Evolutionary conservation across 2,888 invertebrate genomes (phyloP).

Genomic region (Tillus elongatus): DNA sequence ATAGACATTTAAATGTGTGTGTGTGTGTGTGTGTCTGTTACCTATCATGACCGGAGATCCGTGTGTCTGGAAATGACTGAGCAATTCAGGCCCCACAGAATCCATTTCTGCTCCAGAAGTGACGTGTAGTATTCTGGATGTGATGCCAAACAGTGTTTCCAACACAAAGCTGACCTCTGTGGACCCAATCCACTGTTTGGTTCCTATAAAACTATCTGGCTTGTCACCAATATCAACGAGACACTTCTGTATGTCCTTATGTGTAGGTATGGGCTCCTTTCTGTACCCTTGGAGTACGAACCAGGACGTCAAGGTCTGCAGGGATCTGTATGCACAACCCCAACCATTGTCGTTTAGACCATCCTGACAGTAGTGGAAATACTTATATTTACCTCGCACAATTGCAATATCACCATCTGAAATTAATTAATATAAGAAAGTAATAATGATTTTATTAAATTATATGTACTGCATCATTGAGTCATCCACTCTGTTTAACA

Average conservation of each 20-base stretch:
- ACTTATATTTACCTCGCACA: constrained; percentile 80
- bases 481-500: too few relatives aligned
- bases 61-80: constrained; percentile 82
- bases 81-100: constrained; percentile 69
- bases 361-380: constrained; percentile 96
- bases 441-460: background rate
- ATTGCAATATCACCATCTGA: constrained; percentile 46
- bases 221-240: constrained; percentile 94
- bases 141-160: constrained; percentile 67
- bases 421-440: too few relatives aligned
- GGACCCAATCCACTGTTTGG: constrained; percentile 96
- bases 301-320: constrained; percentile 97
- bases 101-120: constrained; percentile 77
- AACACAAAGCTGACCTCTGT: constrained; percentile 92
- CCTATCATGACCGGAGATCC: constrained; percentile 99
- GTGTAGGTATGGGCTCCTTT: constrained; percentile 65
- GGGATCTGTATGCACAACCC: constrained; percentile 97
- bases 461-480: background rate
- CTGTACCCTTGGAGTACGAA: constrained; percentile 78
- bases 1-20: too few relatives aligned
- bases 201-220: constrained; percentile 74
- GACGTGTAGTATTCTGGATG: constrained; percentile 75
- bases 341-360: constrained; percentile 93
- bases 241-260: constrained; percentile 84
- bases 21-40: too few relatives aligned